Evolutionary conservation across 2,888 invertebrate species (phyloP).

Genomic region (Phasia obesa): DNA sequence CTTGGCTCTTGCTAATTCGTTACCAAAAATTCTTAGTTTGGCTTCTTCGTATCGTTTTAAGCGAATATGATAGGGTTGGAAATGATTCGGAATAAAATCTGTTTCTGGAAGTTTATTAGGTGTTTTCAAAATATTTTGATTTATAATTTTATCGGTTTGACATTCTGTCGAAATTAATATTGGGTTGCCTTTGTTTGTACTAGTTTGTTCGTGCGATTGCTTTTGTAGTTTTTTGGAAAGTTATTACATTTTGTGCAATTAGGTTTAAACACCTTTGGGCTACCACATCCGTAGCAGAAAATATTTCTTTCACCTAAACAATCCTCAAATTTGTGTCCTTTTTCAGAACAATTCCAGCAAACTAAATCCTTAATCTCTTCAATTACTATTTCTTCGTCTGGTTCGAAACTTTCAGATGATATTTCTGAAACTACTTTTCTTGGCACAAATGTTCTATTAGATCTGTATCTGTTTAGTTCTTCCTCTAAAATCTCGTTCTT

Average conservation of each 20-base stretch:
- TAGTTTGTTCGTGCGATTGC: too few species aligned
- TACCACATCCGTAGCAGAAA: too few species aligned
- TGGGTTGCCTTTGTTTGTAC: slow-evolving; percentile 4
- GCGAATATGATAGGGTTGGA: slow-evolving; percentile 2
- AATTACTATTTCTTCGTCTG: background rate
- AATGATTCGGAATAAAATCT: background rate
- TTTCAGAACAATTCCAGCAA: too few species aligned
- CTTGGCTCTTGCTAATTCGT: background rate
- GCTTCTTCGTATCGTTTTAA: too few species aligned
- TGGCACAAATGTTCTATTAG: slow-evolving; percentile 23
- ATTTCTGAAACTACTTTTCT: slow-evolving; percentile 3
- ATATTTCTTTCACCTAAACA: too few species aligned
- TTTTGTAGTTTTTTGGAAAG: too few species aligned
- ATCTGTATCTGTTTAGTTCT: slow-evolving; percentile 6
- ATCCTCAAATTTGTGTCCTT: too few species aligned
- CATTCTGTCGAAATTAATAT: background rate
- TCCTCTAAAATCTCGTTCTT: slow-evolving; percentile 5
- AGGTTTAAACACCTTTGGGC: too few species aligned
- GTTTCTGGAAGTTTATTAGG: background rate
- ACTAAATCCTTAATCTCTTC: slow-evolving; percentile 5
- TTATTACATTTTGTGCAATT: too few species aligned
- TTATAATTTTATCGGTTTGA: background rate
- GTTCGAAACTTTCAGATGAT: background rate
- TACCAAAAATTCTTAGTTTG: slow-evolving; percentile 6
- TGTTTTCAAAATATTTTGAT: background rate